These are phyloP conservation scores for Orchestia grillus DNA, from an alignment of 1,140 invertebrate species.

Conservation along the genomic window DNA sequence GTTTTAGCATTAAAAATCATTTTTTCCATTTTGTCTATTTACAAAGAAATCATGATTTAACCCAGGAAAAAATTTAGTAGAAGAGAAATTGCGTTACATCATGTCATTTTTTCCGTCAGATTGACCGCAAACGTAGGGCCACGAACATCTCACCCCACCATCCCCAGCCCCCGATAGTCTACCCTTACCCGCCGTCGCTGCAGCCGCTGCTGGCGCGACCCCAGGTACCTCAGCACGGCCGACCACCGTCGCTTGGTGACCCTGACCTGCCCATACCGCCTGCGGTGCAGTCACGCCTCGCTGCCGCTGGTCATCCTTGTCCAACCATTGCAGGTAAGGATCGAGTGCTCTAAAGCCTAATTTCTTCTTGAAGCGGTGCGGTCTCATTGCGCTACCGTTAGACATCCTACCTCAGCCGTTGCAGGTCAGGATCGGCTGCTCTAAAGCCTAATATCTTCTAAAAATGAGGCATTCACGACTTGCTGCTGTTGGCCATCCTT, in stretches of 20 bases:
- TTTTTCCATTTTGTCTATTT: no score
- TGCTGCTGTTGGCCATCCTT: conserved; percentile 2
- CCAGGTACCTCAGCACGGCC: not conserved
- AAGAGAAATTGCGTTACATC: no score
- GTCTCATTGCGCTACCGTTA: not conserved
- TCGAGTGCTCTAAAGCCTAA: no score
- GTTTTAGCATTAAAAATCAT: no score
- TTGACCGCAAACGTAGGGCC: not conserved
- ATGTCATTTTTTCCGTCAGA: not conserved
- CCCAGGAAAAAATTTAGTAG: no score
- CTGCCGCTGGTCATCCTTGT: conserved; percentile 16
- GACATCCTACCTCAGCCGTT: not conserved
- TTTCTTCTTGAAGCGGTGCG: not conserved
- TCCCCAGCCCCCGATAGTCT: not conserved
- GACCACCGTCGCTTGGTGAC: not conserved
- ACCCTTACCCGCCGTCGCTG: not conserved
- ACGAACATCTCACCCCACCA: conserved; percentile 35
- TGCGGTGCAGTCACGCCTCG: not conserved
- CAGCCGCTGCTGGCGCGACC: not conserved
- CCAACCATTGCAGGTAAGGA: not conserved
- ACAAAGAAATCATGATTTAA: no score
- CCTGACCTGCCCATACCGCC: conserved; percentile 15
- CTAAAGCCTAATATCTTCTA: no score
- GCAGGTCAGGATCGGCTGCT: not conserved
- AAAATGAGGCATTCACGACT: not conserved